phyloP scores from a whole-genome alignment of 2,797 vertebrate genomes.

The Gymnothorax javanicus region DNA sequence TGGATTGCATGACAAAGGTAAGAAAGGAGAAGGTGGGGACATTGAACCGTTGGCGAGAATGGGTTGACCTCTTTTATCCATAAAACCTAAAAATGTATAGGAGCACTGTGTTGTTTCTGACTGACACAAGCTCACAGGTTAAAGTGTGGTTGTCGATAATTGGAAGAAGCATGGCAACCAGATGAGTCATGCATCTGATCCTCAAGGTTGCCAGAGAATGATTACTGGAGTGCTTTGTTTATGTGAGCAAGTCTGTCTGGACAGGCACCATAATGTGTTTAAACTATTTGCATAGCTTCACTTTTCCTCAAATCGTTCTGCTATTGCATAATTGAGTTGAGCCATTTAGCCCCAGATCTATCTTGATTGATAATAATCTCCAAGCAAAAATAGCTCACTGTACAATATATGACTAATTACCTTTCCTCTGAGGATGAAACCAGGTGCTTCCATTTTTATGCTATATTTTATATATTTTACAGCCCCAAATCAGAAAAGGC shows the following conservation, averaged over 20 bases:
- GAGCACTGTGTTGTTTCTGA: background rate
- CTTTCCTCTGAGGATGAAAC: background rate
- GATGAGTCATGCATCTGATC: background rate
- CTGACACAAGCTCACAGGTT: slow-evolving; percentile 9
- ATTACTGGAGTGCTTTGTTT: slow-evolving; percentile 28
- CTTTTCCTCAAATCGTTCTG: background rate
- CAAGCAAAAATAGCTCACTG: background rate
- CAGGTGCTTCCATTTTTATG: background rate
- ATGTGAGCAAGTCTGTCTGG: background rate
- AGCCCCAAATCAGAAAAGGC: too few species aligned
- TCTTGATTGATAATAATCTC: background rate
- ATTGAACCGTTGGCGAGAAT: background rate
- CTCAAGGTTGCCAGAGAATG: background rate
- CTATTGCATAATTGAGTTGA: background rate
- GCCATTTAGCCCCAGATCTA: background rate
- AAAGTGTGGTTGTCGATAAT: slow-evolving; percentile 11
- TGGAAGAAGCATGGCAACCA: slow-evolving; percentile 17
- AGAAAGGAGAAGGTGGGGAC: slow-evolving; percentile 27
- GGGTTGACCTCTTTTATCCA: background rate
- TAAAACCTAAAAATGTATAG: background rate
- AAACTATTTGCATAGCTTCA: background rate
- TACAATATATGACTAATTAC: background rate
- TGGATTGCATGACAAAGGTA: slow-evolving; percentile 44
- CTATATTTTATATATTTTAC: background rate
- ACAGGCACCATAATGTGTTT: background rate